Percentiles rank a stretch among this genome's conserved stretches.
Conservation (phyloP, 37 sponge, comb jelly and placozoan genomes). For the Hormiphora californensis region DNA sequence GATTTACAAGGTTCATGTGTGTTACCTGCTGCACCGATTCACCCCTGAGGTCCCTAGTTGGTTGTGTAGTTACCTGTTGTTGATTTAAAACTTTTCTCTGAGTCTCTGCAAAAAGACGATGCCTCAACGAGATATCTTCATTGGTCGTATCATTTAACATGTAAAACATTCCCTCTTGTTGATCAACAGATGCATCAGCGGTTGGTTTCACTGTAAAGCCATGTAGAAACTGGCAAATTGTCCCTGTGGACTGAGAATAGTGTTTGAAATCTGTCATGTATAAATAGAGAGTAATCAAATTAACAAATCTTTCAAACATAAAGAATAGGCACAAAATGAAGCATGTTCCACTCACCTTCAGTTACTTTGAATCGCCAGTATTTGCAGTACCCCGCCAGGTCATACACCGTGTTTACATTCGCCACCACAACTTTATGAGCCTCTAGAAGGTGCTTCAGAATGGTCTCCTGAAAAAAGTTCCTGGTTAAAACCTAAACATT, state of each 20-base stretch:
- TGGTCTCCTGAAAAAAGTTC: constrained; percentile 9
- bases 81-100: not conserved
- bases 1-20: no score
- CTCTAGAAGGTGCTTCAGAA: not conserved
- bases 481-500: not conserved
- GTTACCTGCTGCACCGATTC: no score
- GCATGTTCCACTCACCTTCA: not conserved
- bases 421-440: constrained; percentile 29
- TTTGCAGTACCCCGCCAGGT: not conserved
- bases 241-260: not conserved
- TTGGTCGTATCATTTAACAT: constrained; percentile 24
- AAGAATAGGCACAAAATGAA: not conserved
- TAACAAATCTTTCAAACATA: not conserved
- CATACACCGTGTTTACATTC: not conserved
- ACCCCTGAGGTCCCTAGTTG: no score
- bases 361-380: constrained; percentile 20
- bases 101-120: not conserved
- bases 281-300: no score
- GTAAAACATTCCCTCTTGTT: not conserved
- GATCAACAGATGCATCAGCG: not conserved
- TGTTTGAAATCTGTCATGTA: not conserved
- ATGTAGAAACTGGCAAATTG: not conserved
- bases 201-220: constrained; percentile 14
- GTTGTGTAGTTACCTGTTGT: not conserved
- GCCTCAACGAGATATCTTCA: constrained; percentile 15